These are phyloP conservation scores for Porites evermanni DNA, from an alignment of 92 coral and sea anemone species.

Conservation along the genomic window DNA sequence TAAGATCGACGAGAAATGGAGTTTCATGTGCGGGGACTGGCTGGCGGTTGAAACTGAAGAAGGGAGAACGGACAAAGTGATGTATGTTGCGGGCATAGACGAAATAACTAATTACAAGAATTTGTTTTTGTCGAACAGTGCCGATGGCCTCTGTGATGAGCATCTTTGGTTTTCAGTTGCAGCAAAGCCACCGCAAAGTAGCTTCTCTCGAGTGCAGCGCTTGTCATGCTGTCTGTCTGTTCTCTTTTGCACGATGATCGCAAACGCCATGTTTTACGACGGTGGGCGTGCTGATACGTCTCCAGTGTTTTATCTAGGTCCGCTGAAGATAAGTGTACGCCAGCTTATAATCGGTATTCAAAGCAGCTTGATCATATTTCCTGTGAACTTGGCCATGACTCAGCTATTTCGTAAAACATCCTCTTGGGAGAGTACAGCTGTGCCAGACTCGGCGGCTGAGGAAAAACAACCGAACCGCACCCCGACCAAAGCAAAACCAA, in stretches of 20 bases:
- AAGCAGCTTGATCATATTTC: constrained; percentile 86
- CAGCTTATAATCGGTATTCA: constrained; percentile 87
- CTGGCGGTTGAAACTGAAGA: constrained; percentile 90
- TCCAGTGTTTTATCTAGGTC: constrained; percentile 82
- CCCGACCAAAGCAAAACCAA: background rate
- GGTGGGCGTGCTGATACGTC: constrained; percentile 56
- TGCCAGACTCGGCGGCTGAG: background rate
- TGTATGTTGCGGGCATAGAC: constrained; percentile 64
- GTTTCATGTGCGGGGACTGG: constrained; percentile 85
- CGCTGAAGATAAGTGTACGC: constrained; percentile 75
- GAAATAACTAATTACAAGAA: constrained; percentile 73
- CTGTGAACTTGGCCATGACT: constrained; percentile 77
- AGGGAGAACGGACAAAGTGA: constrained; percentile 72
- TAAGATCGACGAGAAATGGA: constrained; percentile 65
- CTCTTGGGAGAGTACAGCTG: constrained; percentile 13
- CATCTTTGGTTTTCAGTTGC: constrained; percentile 94
- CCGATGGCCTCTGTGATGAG: constrained; percentile 86
- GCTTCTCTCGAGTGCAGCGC: constrained; percentile 91
- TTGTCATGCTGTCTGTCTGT: constrained; percentile 86
- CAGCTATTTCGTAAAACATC: constrained; percentile 80
- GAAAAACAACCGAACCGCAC: constrained; percentile 16
- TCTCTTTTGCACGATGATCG: constrained; percentile 87
- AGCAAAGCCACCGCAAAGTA: constrained; percentile 83
- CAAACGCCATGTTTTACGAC: constrained; percentile 95
- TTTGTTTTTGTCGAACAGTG: constrained; percentile 70